Evolutionary conservation across 2,888 invertebrate genomes (phyloP), one percentile per base, ranked within the genome.

Genomic region (Falcaria lacertinaria): DNA sequence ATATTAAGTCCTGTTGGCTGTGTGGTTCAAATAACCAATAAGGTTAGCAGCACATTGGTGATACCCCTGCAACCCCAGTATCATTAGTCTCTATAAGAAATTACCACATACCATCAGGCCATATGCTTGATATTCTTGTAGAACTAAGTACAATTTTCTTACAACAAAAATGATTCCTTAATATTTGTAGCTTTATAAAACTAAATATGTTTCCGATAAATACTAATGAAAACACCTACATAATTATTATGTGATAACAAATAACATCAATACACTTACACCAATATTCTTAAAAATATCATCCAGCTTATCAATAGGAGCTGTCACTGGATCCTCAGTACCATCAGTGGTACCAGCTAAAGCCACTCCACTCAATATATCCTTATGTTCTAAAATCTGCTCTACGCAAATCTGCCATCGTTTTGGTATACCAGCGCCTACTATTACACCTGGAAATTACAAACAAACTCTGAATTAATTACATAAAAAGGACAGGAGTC

Each of bases 281-380:
- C 92, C 70, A 50, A 93, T 91, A 68, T 91, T 91, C 57, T 90
- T 78, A 15, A 97, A 86, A 41, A 95, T 78, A 5, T 90, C 85
- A 54, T 90, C 79, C 16, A 95, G 67, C 42, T 91, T 89, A 4
- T 90, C 80, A 17, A 45, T 22, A 1, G 53, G 86, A 70, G 58
- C 90, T 71, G 62, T 92, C 81, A 48, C 91, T 78, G 54, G 91
- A 78, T 57, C 92, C 83, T 50, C 95, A 11, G 63, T 94, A 64
- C 94, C 94, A 60, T 92, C 93, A 57, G 95, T 94, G 43, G 97
- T 90, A 1, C 97, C 97, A 68, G 96, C 95, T 34, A 98, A 90
- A 1, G 96, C 90, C 73, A 93, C 94, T 2, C 97, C 98, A 43
- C 84, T 81, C 41, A 95, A 76, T 43, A 88, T 73, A 15, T 92